Conservation (phyloP, 1,140 invertebrate species). For the Eriocheir sinensis region DNA sequence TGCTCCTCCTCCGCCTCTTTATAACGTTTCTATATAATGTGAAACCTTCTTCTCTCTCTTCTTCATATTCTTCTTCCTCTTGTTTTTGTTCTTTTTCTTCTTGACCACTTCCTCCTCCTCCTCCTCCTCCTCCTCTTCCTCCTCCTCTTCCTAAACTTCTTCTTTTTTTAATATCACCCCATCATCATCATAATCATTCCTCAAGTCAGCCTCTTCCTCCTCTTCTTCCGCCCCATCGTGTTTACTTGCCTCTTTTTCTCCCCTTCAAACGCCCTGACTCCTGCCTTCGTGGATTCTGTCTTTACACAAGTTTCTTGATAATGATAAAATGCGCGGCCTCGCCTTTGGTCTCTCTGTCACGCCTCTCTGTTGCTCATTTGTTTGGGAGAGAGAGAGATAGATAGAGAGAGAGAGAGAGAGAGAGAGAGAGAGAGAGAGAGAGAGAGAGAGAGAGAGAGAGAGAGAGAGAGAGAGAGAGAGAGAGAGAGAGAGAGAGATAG, state of each 20-base stretch:
- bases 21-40: too few relatives aligned
- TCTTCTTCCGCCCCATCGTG: not conserved
- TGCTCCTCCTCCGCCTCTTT: too few relatives aligned
- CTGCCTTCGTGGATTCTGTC: not conserved
- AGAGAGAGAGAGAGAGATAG: slow-evolving; percentile 8
- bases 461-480: not conserved
- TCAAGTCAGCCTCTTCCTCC: not conserved
- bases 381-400: not conserved
- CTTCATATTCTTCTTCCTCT: not conserved
- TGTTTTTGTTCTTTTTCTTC: too few relatives aligned
- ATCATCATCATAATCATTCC: too few relatives aligned
- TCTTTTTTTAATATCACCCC: too few relatives aligned
- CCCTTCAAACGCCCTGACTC: not conserved
- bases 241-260: not conserved
- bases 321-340: not conserved
- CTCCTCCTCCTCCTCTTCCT: not conserved
- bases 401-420: not conserved
- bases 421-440: slow-evolving; percentile 45
- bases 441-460: slow-evolving; percentile 27
- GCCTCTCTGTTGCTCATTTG: not conserved
- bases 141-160: too few relatives aligned
- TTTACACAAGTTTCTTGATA: not conserved
- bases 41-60: not conserved
- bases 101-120: too few relatives aligned
- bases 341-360: not conserved